These are phyloP conservation scores for Pygmarrhopalites habei DNA, from an alignment of 1,140 invertebrate species.

Conservation along the genomic window DNA sequence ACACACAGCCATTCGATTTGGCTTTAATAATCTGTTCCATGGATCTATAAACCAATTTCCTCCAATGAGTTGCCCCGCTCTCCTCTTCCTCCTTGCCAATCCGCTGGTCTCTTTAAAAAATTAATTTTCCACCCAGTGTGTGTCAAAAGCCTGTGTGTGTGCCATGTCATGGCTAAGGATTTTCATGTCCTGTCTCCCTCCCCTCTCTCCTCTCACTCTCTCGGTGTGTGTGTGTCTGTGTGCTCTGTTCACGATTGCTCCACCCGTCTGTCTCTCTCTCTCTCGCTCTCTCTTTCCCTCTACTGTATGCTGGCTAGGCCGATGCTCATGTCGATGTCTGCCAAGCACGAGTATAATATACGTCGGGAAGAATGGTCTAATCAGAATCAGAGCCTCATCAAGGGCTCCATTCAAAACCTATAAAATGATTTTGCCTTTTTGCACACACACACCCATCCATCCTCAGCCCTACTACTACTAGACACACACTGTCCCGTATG, in stretches of 20 bases:
- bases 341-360: constrained; percentile 9
- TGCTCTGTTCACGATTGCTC: neutral
- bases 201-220: neutral
- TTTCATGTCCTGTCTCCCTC: constrained; percentile 21
- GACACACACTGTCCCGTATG: no score
- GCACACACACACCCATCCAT: constrained; percentile 4
- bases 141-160: constrained; percentile 35
- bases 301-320: no score
- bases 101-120: constrained; percentile 31
- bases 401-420: constrained; percentile 24
- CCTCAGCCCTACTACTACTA: no score
- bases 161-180: constrained; percentile 18
- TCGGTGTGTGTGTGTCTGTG: neutral
- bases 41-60: constrained; percentile 37
- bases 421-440: constrained; percentile 17
- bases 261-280: neutral
- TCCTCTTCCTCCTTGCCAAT: constrained; percentile 26
- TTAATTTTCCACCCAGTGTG: constrained; percentile 37
- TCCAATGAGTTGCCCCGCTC: constrained; percentile 17
- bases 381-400: constrained; percentile 29
- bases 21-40: constrained; percentile 33
- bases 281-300: no score
- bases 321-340: no score
- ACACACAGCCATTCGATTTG: constrained; percentile 24
- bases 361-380: constrained; percentile 24